Percentiles rank a stretch among this genome's conserved stretches.
phyloP scores from a whole-genome alignment of 1,140 invertebrate species.

The Hylyphantes graminicola region DNA sequence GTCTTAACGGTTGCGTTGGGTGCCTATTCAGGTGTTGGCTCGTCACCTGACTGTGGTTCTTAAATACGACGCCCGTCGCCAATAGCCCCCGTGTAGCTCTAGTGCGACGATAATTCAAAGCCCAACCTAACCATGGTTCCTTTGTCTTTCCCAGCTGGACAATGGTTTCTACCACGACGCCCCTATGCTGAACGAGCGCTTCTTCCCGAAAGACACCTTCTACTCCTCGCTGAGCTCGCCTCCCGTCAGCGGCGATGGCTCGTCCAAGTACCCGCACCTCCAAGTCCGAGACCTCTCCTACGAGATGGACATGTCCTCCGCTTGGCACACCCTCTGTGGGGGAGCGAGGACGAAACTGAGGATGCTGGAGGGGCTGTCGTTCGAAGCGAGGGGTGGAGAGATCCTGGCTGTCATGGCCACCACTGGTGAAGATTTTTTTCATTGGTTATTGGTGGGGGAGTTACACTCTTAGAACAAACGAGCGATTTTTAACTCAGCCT shows the following conservation, averaged over 20 bases:
- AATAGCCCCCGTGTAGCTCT: too few relatives aligned
- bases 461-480: too few relatives aligned
- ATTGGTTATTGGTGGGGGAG: background rate
- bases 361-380: slow-evolving; percentile 77
- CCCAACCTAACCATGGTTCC: too few relatives aligned
- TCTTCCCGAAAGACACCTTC: slow-evolving; percentile 62
- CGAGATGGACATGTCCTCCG: slow-evolving; percentile 69
- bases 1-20: too few relatives aligned
- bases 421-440: slow-evolving; percentile 67
- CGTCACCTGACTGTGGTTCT: too few relatives aligned
- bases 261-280: slow-evolving; percentile 73
- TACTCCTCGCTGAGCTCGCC: slow-evolving; percentile 53
- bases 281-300: slow-evolving; percentile 73
- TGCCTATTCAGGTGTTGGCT: too few relatives aligned
- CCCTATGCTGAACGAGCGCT: slow-evolving; percentile 61
- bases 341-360: slow-evolving; percentile 65
- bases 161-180: slow-evolving; percentile 50
- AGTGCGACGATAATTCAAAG: too few relatives aligned
- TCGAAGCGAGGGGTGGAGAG: slow-evolving; percentile 90
- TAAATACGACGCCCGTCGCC: too few relatives aligned
- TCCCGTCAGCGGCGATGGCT: slow-evolving; percentile 52
- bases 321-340: slow-evolving; percentile 64
- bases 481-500: too few relatives aligned
- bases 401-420: slow-evolving; percentile 90
- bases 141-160: slow-evolving; percentile 25